Conservation (phyloP, 2,888 invertebrate genomes). For the Melanchra persicariae region DNA sequence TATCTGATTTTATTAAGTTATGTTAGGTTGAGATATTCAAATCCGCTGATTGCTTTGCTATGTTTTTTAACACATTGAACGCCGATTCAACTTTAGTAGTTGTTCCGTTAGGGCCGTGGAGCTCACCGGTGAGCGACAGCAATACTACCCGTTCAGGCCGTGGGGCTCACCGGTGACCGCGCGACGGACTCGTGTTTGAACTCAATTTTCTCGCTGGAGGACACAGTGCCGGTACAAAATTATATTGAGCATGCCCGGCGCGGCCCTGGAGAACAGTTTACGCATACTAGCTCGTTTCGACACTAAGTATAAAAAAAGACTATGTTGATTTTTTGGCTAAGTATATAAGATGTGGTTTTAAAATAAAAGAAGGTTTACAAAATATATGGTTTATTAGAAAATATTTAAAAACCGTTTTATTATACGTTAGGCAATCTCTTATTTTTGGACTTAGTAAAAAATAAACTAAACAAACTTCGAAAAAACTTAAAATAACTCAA, state of each 20-base stretch:
- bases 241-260: conserved; percentile 50
- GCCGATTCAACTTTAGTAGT: background rate
- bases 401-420: conserved; percentile 15
- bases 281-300: conserved; percentile 38
- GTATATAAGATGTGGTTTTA: conserved; percentile 29
- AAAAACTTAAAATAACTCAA: conserved; percentile 5
- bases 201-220: conserved; percentile 50
- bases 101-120: conserved; percentile 1
- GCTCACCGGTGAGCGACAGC: conserved; percentile 15
- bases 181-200: conserved; percentile 44
- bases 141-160: conserved; percentile 35
- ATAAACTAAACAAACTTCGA: conserved; percentile 18
- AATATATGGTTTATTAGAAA: conserved; percentile 32
- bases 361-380: conserved; percentile 26
- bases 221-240: conserved; percentile 48
- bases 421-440: conserved; percentile 5
- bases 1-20: too few species aligned
- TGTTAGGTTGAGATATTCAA: too few species aligned
- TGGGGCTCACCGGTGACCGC: conserved; percentile 52
- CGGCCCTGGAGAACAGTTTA: conserved; percentile 41
- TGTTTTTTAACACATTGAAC: too few species aligned
- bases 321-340: conserved; percentile 33
- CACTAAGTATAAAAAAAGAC: conserved; percentile 33
- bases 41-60: too few species aligned
- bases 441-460: conserved; percentile 27